Percentiles rank a stretch among this genome's conserved stretches.
Evolutionary conservation across 64 coral and sea anemone genomes (phyloP).

Genomic region (Montipora sp.): DNA sequence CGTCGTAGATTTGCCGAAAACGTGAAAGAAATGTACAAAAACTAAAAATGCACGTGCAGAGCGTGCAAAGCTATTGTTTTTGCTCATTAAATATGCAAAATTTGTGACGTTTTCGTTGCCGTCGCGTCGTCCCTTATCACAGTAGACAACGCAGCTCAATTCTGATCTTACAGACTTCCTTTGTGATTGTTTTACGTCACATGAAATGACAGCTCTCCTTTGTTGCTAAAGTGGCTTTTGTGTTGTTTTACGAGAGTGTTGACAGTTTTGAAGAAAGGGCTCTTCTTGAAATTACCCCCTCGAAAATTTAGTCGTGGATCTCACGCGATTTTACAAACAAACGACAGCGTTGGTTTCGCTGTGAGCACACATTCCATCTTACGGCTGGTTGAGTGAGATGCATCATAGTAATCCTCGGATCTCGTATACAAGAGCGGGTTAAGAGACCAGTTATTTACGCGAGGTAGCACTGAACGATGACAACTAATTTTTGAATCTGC

Average conservation of each 20-base stretch:
- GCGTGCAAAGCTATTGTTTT: too few relatives aligned
- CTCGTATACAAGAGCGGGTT: neutral
- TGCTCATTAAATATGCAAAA: too few relatives aligned
- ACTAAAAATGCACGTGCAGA: too few relatives aligned
- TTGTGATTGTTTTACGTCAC: slow-evolving; percentile 1
- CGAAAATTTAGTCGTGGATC: neutral
- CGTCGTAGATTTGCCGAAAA: too few relatives aligned
- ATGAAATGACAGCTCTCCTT: neutral
- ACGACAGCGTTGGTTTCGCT: neutral
- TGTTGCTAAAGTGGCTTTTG: neutral
- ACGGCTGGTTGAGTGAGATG: neutral
- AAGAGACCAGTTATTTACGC: neutral
- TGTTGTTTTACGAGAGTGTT: slow-evolving; percentile 1
- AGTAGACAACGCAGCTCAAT: neutral
- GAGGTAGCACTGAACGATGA: neutral
- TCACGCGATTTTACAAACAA: slow-evolving; percentile 8
- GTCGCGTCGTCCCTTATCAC: neutral
- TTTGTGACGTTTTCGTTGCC: too few relatives aligned
- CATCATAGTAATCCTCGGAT: too few relatives aligned
- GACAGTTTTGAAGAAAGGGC: neutral
- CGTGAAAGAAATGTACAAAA: too few relatives aligned
- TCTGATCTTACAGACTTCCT: neutral
- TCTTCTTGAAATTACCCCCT: neutral
- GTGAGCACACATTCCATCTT: neutral
- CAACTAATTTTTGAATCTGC: neutral